These are phyloP conservation scores for Ypsolopha sequella DNA, from an alignment of 2,888 invertebrate species.

Conservation along the genomic window DNA sequence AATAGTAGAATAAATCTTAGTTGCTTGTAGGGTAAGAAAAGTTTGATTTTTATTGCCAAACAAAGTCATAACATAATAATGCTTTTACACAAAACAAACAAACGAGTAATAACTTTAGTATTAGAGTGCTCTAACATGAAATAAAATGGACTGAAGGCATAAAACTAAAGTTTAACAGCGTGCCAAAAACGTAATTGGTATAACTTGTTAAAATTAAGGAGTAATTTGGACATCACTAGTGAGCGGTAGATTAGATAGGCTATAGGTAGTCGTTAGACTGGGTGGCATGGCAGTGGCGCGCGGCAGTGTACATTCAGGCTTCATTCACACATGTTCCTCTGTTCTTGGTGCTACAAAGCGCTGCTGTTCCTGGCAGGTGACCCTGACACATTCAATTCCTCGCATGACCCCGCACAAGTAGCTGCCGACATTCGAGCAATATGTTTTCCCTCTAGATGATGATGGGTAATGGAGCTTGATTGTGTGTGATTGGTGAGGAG, in stretches of 20 bases:
- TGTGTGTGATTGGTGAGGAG: no score
- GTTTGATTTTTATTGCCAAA: no score
- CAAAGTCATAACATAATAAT: no score
- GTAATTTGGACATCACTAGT: neutral
- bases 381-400: neutral
- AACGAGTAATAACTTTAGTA: no score
- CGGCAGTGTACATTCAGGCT: neutral
- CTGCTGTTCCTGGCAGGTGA: constrained; percentile 25
- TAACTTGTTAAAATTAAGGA: no score
- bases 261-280: neutral
- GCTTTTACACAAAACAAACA: no score
- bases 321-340: constrained; percentile 23
- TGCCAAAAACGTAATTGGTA: no score
- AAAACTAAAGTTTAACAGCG: no score
- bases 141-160: no score
- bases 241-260: neutral
- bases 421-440: neutral
- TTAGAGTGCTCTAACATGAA: no score
- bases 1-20: no score
- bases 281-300: neutral
- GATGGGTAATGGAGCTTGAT: neutral
- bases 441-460: neutral
- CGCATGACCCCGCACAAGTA: constrained; percentile 1
- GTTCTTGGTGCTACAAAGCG: constrained; percentile 24
- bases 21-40: no score